Evolutionary conservation across 2,797 vertebrate genomes (phyloP).

Genomic region (Melanogrammus aeglefinus): DNA sequence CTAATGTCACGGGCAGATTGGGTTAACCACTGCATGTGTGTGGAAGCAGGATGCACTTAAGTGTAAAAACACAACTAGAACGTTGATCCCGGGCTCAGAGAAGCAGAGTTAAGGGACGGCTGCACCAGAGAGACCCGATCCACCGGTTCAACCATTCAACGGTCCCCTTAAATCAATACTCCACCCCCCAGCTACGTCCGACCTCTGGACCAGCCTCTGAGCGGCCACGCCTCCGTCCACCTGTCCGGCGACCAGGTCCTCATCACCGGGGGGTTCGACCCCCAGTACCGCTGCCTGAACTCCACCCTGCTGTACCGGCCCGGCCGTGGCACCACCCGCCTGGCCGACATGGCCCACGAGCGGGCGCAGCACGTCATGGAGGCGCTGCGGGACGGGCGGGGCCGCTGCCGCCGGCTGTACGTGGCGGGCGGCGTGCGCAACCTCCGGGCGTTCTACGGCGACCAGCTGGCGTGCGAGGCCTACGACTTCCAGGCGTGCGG

Average conservation of each 20-base stretch:
- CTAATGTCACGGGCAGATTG: too few relatives aligned
- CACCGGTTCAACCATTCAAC: too few relatives aligned
- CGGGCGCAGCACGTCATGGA: conserved; percentile 78
- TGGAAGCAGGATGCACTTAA: too few relatives aligned
- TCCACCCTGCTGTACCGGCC: conserved; percentile 72
- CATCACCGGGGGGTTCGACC: conserved; percentile 76
- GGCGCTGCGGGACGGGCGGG: conserved; percentile 39
- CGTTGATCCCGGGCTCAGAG: too few relatives aligned
- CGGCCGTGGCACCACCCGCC: conserved; percentile 58
- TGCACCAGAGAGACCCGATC: too few relatives aligned
- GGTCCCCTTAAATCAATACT: not conserved
- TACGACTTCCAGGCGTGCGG: conserved; percentile 41
- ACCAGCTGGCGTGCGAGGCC: conserved; percentile 70
- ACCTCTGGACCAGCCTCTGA: conserved; percentile 66
- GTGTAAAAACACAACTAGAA: too few relatives aligned
- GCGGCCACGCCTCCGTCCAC: conserved; percentile 60
- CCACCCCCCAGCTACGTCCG: conserved; percentile 54
- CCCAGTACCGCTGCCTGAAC: conserved; percentile 67
- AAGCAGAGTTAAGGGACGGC: too few relatives aligned
- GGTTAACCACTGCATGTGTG: too few relatives aligned
- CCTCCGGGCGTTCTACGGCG: conserved; percentile 65
- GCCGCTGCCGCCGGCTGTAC: conserved; percentile 48
- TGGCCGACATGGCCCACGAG: conserved; percentile 69
- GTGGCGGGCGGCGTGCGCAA: conserved; percentile 71
- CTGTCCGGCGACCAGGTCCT: conserved; percentile 59